A percentile compares a stretch with the other conserved stretches of the same genome.
These are phyloP conservation scores for Numenius arquata DNA, from an alignment of 2,113 vertebrate genomes.

Conservation along the genomic window DNA sequence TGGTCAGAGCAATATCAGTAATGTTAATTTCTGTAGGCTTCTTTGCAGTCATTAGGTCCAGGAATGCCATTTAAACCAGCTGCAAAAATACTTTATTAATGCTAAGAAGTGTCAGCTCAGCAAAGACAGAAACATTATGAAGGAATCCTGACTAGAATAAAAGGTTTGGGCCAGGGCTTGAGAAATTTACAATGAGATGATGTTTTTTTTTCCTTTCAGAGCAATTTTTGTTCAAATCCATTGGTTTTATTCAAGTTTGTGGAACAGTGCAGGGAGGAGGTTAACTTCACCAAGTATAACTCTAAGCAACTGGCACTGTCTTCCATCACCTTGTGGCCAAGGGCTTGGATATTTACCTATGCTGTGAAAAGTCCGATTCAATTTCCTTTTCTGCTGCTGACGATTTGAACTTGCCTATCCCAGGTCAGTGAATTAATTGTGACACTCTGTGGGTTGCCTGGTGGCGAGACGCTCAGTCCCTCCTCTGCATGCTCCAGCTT, in stretches of 20 bases:
- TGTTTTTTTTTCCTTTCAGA: neutral
- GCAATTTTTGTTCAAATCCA: neutral
- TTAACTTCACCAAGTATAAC: neutral
- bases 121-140: neutral
- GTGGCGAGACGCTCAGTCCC: rapidly evolving
- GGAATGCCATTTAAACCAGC: neutral
- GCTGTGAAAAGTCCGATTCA: neutral
- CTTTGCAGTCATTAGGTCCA: neutral
- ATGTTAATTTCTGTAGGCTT: neutral
- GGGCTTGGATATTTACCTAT: neutral
- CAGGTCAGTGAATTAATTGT: neutral
- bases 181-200: neutral
- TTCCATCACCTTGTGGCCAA: neutral
- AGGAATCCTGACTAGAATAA: neutral
- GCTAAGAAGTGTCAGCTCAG: neutral
- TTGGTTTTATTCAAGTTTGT: neutral
- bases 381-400: neutral
- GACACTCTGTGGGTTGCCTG: neutral
- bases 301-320: neutral
- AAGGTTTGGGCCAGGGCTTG: neutral
- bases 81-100: neutral
- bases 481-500: neutral
- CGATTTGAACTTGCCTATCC: neutral
- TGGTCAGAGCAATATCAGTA: neutral
- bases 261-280: neutral